Percentiles rank a stretch among this genome's conserved stretches.
Conservation (phyloP, 2,113 vertebrate species). For the Trematocara zebra region DNA sequence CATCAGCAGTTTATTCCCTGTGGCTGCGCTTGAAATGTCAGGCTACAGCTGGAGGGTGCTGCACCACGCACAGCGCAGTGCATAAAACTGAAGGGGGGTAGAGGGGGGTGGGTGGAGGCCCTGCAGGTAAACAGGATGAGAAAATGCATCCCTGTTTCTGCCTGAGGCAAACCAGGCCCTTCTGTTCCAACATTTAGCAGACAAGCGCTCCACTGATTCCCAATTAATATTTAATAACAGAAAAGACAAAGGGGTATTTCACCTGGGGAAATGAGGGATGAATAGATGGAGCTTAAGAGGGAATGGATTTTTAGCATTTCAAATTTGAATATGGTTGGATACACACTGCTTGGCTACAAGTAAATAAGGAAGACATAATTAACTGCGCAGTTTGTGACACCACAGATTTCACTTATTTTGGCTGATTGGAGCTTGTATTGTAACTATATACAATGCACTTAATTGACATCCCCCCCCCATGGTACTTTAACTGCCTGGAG, state of each 20-base stretch:
- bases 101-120: neutral
- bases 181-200: conserved; percentile 73
- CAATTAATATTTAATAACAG: conserved; percentile 75
- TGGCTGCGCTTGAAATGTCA: conserved; percentile 58
- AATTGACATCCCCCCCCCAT: neutral
- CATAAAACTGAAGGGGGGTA: conserved; percentile 32
- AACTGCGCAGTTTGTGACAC: neutral
- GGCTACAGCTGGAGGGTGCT: conserved; percentile 38
- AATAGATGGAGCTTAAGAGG: neutral
- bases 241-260: conserved; percentile 47
- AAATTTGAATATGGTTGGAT: neutral
- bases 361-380: neutral
- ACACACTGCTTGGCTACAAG: neutral
- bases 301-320: neutral
- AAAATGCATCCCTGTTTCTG: conserved; percentile 49
- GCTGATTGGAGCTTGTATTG: neutral
- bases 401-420: neutral
- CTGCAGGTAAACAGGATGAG: conserved; percentile 64
- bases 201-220: conserved; percentile 74
- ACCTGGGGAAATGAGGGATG: conserved; percentile 19
- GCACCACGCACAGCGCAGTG: conserved; percentile 41
- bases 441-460: neutral
- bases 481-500: neutral
- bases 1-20: conserved; percentile 31
- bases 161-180: conserved; percentile 61